A percentile compares a stretch with the other conserved stretches of the same genome.
Evolutionary conservation across 2,888 invertebrate genomes (phyloP).

Genomic region (Holacanthella duospinosa): DNA sequence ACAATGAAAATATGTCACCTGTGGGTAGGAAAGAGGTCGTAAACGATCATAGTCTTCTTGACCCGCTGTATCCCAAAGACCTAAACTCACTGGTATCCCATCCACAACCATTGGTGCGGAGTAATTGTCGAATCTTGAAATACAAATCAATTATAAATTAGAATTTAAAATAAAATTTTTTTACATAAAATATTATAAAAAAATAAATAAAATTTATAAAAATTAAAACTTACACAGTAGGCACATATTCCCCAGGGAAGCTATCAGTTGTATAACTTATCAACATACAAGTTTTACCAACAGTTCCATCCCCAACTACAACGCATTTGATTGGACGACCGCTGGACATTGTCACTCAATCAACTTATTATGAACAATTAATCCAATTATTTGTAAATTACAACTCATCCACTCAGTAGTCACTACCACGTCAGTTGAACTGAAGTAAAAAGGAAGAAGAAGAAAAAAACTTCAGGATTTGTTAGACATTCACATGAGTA

Average conservation of each 20-base stretch:
- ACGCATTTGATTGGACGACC: slow-evolving; percentile 35
- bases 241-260: slow-evolving; percentile 35
- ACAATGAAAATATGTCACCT: slow-evolving; percentile 41
- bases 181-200: not conserved
- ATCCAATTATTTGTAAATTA: too few species aligned
- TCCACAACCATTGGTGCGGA: slow-evolving; percentile 98
- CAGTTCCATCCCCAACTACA: slow-evolving; percentile 34
- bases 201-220: too few species aligned
- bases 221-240: slow-evolving; percentile 27
- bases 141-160: not conserved
- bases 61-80: slow-evolving; percentile 82
- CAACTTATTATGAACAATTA: too few species aligned
- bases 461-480: too few species aligned
- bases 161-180: not conserved
- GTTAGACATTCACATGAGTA: too few species aligned
- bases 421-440: too few species aligned
- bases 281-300: slow-evolving; percentile 35
- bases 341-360: slow-evolving; percentile 27
- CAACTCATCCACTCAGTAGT: too few species aligned
- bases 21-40: slow-evolving; percentile 91
- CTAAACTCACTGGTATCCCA: slow-evolving; percentile 89
- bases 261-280: slow-evolving; percentile 34
- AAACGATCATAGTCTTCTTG: slow-evolving; percentile 49
- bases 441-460: too few species aligned
- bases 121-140: slow-evolving; percentile 93